phyloP scores from a whole-genome alignment of 2,797 vertebrate genomes.

The Somateria mollissima region DNA sequence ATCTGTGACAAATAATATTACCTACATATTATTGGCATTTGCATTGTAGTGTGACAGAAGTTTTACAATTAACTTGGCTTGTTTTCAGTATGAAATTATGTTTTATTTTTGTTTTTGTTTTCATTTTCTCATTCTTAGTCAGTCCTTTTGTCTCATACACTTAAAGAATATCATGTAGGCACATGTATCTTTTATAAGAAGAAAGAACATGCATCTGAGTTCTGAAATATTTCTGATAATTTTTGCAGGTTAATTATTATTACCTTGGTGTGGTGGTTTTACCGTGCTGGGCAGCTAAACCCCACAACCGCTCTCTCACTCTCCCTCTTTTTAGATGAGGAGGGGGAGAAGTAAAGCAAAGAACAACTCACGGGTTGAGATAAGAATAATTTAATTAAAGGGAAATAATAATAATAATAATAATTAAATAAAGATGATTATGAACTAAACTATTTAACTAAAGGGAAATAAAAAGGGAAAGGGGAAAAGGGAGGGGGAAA shows the following conservation, averaged over 20 bases:
- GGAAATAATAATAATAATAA: too few relatives aligned
- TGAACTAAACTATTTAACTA: too few relatives aligned
- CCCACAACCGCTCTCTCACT: too few relatives aligned
- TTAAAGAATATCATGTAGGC: accelerated
- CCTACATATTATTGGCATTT: not conserved
- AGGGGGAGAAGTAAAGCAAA: too few relatives aligned
- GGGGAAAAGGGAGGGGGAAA: too few relatives aligned
- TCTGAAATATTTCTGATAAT: not conserved
- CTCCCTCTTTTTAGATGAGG: too few relatives aligned
- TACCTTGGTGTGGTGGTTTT: too few relatives aligned
- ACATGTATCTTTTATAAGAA: not conserved
- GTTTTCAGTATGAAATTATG: not conserved
- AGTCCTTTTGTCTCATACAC: not conserved
- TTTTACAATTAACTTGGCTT: not conserved
- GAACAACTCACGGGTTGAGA: too few relatives aligned
- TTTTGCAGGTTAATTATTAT: not conserved
- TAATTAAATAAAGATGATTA: too few relatives aligned
- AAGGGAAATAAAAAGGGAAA: too few relatives aligned
- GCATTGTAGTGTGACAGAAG: not conserved
- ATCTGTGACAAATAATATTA: not conserved
- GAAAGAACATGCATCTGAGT: not conserved
- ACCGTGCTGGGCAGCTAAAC: too few relatives aligned
- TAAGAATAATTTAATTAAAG: too few relatives aligned
- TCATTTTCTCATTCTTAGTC: not conserved
- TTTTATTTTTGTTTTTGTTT: not conserved